Evolutionary conservation across 2,888 invertebrate species (phyloP).

Genomic region (Drosophila subsilvestris): DNA sequence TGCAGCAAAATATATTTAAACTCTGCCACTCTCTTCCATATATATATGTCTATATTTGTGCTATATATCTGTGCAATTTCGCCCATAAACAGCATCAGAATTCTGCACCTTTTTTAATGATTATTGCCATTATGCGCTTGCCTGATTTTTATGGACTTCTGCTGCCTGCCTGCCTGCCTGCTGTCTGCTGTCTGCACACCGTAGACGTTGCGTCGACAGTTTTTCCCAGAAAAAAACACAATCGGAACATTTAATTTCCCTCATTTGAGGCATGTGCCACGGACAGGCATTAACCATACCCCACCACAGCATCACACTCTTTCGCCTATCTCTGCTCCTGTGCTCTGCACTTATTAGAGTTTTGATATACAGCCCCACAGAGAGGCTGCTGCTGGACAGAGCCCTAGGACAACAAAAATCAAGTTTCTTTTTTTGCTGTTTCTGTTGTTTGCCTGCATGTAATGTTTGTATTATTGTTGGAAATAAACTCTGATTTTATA

Average conservation of each 20-base stretch:
- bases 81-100: conserved; percentile 59
- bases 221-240: conserved; percentile 75
- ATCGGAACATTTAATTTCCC: conserved; percentile 22
- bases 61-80: conserved; percentile 47
- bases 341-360: conserved; percentile 69
- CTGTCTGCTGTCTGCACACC: conserved; percentile 41
- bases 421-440: conserved; percentile 2
- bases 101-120: conserved; percentile 71
- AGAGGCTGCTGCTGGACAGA: background rate
- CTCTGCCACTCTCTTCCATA: conserved; percentile 3
- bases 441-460: conserved; percentile 1
- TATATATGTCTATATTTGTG: conserved; percentile 5
- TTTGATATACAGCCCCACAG: conserved; percentile 57
- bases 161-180: background rate
- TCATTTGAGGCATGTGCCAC: conserved; percentile 38
- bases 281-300: conserved; percentile 3
- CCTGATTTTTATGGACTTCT: conserved; percentile 64
- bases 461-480: conserved; percentile 75
- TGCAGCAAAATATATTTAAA: too few species aligned
- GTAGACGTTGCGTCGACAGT: conserved; percentile 82
- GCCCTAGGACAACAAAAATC: conserved; percentile 38
- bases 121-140: conserved; percentile 67
- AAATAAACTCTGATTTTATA: conserved; percentile 79
- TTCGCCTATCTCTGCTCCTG: conserved; percentile 2
- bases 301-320: background rate